Base-by-base conservation (phyloP, 1,140 invertebrate species). In the Aradophagus sp. region DNA sequence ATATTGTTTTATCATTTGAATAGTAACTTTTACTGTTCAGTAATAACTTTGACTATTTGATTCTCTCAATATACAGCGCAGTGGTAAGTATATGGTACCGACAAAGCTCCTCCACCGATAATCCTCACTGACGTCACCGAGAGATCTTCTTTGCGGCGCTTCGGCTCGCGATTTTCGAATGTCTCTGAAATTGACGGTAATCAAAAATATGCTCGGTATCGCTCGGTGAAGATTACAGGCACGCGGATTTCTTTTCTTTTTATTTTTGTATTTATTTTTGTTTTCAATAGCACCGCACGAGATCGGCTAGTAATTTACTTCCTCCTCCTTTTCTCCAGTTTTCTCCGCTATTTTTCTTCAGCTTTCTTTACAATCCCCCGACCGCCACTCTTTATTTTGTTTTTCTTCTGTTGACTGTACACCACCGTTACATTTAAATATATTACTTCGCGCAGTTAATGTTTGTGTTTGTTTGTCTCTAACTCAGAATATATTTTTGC, bases 141-240 rank as follows among this genome's bases (percentile, higher is more conserved):
- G 12, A 55, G 27, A 55, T 65, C 34, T n/a, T 55, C 20, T 52
- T 34, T 45, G 19, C 31, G 0, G 42, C 34, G 17, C 8, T 59
- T 52, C 41, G 26, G 41, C n/a, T n/a, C n/a, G n/a, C n/a, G n/a
- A n/a, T n/a, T n/a, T n/a, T 8, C 35, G 27, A 58, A 61, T 65
- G 58, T 65, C 29, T 61, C 55, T 50, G 31, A 26, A 61, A 27
- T 66, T 35, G 16, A 42, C 17, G 19, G 56, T 67, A 73, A 53
- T 67, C 67, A 44, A 72, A 73, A 67, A 73, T 71, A 63, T 67
- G 55, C 41, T 67, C 38, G 42, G 67, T 36, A 50, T 53, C 32
- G 31, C 23, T 47, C 70, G 45, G 63, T 67, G 63, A 53, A 68
- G 63, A 65, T 67, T 67, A 63, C 45, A 62, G 70, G 70, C 56